These are phyloP conservation scores for Lordiphosa clarofinis DNA, from an alignment of 1,140 invertebrate species.

Conservation along the genomic window DNA sequence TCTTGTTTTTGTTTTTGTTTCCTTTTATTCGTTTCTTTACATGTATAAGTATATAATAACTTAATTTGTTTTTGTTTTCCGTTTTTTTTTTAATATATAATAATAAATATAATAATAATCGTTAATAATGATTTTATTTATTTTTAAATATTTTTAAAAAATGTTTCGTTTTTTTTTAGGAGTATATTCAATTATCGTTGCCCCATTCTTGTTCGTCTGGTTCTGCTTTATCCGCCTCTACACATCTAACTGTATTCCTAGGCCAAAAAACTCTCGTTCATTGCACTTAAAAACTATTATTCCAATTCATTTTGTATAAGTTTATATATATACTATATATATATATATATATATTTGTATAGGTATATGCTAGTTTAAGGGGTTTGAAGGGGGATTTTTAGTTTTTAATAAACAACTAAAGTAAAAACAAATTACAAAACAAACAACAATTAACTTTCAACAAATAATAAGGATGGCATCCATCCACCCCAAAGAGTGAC, in stretches of 20 bases:
- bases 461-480: conserved; percentile 7
- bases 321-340: conserved; percentile 16
- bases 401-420: conserved; percentile 50
- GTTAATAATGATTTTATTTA: conserved; percentile 75
- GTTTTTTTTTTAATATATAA: conserved; percentile 55
- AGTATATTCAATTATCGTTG: conserved; percentile 58
- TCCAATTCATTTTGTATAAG: conserved; percentile 58
- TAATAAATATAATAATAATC: conserved; percentile 71
- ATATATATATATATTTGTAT: conserved; percentile 28
- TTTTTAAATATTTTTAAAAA: conserved; percentile 74
- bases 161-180: conserved; percentile 67
- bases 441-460: conserved; percentile 1
- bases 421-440: conserved; percentile 23
- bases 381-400: conserved; percentile 40
- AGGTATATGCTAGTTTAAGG: conserved; percentile 50
- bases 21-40: conserved; percentile 45
- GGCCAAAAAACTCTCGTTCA: conserved; percentile 12
- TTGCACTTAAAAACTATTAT: conserved; percentile 64
- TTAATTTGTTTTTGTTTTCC: conserved; percentile 63
- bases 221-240: conserved; percentile 13
- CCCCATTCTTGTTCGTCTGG: conserved; percentile 18
- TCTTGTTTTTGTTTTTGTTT: conserved; percentile 22
- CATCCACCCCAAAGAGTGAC: neutral
- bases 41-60: conserved; percentile 67
- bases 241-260: too few species aligned